Conservation (phyloP, 2,888 invertebrate genomes). For the Diplolepis rosae region DNA sequence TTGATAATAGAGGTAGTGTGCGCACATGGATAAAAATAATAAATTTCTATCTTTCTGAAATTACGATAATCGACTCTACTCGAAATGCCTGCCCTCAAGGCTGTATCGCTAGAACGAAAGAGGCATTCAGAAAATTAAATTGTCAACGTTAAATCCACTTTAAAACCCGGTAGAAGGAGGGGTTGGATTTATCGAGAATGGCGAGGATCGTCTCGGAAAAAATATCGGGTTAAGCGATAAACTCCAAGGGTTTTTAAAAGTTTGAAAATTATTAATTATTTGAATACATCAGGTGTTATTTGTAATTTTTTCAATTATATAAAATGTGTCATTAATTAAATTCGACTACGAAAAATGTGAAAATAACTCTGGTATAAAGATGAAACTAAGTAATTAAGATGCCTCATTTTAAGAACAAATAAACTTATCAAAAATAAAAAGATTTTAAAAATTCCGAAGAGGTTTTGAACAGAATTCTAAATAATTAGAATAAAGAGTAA, state of each 20-base stretch:
- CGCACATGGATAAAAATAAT: conserved; percentile 11
- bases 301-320: too few species aligned
- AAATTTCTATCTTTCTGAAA: not conserved
- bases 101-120: conserved; percentile 15
- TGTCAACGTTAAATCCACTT: conserved; percentile 27
- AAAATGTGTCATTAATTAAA: too few species aligned
- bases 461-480: too few species aligned
- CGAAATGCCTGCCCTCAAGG: conserved; percentile 7
- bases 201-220: conserved; percentile 26
- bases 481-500: too few species aligned
- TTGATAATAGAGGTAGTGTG: not conserved
- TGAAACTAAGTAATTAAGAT: too few species aligned
- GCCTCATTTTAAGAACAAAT: too few species aligned
- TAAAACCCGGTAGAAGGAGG: not conserved
- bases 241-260: conserved; percentile 25
- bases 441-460: too few species aligned
- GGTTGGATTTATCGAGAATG: conserved; percentile 12
- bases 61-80: conserved; percentile 4
- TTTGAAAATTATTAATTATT: too few species aligned
- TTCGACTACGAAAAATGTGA: too few species aligned
- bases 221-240: not conserved
- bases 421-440: too few species aligned
- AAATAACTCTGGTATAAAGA: too few species aligned
- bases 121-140: conserved; percentile 27
- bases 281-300: too few species aligned